Conservation (phyloP, 1,140 invertebrate genomes). For the Calephelis virginiensis region DNA sequence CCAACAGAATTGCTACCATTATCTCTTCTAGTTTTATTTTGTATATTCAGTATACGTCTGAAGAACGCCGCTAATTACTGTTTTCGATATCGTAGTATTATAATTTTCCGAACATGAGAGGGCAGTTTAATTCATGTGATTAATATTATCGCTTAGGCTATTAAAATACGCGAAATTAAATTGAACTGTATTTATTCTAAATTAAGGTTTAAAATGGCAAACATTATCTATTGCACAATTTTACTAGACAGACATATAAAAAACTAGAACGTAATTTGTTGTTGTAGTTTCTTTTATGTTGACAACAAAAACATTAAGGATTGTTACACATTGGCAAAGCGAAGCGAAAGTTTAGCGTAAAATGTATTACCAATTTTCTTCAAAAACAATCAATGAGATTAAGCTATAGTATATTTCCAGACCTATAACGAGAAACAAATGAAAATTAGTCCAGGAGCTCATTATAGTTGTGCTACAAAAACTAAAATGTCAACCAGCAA, state of each 20-base stretch:
- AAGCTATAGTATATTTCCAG: too few relatives aligned
- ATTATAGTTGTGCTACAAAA: too few relatives aligned
- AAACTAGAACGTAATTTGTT: slow-evolving; percentile 18
- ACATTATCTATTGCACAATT: neutral
- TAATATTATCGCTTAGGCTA: slow-evolving; percentile 6
- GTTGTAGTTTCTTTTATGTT: slow-evolving; percentile 11
- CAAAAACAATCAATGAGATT: too few relatives aligned
- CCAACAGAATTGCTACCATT: too few relatives aligned
- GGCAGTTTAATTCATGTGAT: slow-evolving; percentile 11
- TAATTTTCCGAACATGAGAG: slow-evolving; percentile 14
- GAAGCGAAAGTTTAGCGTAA: neutral
- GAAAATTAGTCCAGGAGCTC: too few relatives aligned
- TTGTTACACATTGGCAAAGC: neutral
- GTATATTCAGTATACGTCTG: neutral
- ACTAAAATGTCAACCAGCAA: too few relatives aligned
- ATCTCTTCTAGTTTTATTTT: neutral
- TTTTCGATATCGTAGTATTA: slow-evolving; percentile 5
- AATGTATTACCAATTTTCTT: too few relatives aligned
- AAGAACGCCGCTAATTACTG: slow-evolving; percentile 2
- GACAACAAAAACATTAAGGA: neutral
- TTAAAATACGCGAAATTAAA: neutral
- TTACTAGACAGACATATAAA: slow-evolving; percentile 7
- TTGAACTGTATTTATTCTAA: neutral
- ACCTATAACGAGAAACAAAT: too few relatives aligned
- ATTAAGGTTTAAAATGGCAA: neutral